Conservation (phyloP, 2,113 vertebrate species). For the Ictalurus furcatus region DNA sequence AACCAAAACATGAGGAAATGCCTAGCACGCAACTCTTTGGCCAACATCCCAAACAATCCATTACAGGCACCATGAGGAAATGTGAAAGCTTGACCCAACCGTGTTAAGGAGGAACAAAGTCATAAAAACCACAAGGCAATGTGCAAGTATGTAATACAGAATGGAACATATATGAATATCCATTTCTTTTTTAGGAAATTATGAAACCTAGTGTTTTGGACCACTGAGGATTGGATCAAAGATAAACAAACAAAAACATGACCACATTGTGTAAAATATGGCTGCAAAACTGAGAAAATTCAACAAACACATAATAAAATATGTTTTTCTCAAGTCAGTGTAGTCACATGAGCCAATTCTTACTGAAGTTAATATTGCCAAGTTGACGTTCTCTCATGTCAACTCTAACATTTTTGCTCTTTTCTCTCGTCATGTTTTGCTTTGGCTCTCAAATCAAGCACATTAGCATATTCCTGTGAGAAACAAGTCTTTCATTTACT, state of each 20-base stretch:
- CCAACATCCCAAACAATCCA: slow-evolving; percentile 53
- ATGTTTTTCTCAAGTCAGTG: neutral
- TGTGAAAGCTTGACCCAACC: slow-evolving; percentile 58
- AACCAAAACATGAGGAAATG: slow-evolving; percentile 58
- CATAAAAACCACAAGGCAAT: slow-evolving; percentile 42
- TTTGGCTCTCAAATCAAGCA: neutral
- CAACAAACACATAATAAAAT: neutral
- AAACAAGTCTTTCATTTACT: neutral
- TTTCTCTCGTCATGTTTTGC: neutral
- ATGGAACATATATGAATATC: neutral
- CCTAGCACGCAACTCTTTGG: slow-evolving; percentile 59
- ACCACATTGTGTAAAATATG: neutral
- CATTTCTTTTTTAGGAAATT: neutral
- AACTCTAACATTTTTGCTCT: neutral
- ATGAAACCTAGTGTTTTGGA: neutral
- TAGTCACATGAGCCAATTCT: neutral
- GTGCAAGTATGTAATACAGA: slow-evolving; percentile 15
- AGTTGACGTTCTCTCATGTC: neutral
- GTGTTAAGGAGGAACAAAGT: slow-evolving; percentile 57
- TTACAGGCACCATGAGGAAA: slow-evolving; percentile 64
- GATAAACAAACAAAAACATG: neutral
- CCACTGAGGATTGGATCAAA: neutral
- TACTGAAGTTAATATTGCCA: neutral
- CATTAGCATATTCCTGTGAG: no score
- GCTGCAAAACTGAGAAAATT: neutral